Base-by-base conservation (phyloP, 2,888 invertebrate genomes). In the Dusona sp. region DNA sequence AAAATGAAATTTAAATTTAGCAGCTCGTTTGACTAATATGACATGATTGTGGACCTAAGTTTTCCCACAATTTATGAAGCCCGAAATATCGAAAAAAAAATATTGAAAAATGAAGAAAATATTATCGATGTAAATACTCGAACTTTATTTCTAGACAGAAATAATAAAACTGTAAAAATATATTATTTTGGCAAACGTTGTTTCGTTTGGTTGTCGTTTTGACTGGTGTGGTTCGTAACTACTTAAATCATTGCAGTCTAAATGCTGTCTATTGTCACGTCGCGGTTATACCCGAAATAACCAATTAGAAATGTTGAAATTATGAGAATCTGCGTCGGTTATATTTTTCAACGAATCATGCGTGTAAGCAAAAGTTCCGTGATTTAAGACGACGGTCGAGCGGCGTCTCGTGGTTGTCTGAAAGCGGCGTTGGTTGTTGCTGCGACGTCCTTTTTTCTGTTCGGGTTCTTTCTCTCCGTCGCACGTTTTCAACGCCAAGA, bases 401-500 rank as follows among this genome's bases (percentile, higher is more conserved):
- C 22, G 29, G 29, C 64, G 75, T 75, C 61, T 45, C 75, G 75
- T 61, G 64, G 64, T 48, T 29, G 61, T 25, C 42, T 57, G 51
- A 13, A 29, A 65, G 45, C 51, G 33, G 65, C 64, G 64, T 48
- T 45, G 48, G 48, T 65, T 22, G 65, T 45, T 72, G n/a, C 57
- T 72, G 13, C 54, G 42, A 19, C 79, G 68, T 57, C 38, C 77
- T 65, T 36, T 65, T 36, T 29, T 29, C 38, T 16, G 54, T 38
- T 22, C 48, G 19, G 36, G n/a, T n/a, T 33, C 11, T 25, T 48
- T 45, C 65, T 57, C 68, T 68, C 54, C 68, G 51, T 36, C 51
- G 67, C 16, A 42, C 68, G 68, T 68, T 79, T 79, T 79, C 79
- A 68, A 79, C 79, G 67, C 38, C 42, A 29, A 25, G 29, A 61